Conservation (phyloP, 2,888 invertebrate species). For the Drosophila antonietae region DNA sequence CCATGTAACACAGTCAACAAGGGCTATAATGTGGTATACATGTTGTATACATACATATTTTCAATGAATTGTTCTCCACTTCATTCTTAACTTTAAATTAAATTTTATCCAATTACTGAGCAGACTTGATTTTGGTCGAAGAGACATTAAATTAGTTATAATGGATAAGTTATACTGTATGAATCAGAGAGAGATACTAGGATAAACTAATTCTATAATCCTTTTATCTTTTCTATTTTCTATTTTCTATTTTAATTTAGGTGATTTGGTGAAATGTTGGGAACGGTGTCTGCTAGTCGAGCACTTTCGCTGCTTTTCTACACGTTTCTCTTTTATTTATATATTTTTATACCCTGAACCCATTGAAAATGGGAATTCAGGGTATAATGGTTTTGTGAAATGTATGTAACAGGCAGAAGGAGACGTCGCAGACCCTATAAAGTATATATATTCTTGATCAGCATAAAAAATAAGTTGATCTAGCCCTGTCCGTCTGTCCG, state of each 20-base stretch:
- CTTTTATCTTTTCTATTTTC: not conserved
- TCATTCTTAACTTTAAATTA: too few species aligned
- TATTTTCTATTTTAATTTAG: not conserved
- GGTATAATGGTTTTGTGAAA: too few species aligned
- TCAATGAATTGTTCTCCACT: not conserved
- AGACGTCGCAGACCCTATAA: too few species aligned
- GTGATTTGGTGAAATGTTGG: not conserved
- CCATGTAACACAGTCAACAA: not conserved
- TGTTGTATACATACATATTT: not conserved
- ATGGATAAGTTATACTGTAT: not conserved
- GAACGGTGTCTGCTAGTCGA: conserved; percentile 2
- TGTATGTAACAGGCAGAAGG: too few species aligned
- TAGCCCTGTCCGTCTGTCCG: too few species aligned
- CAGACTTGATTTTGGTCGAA: not conserved
- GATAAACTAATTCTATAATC: not conserved
- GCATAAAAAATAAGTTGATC: too few species aligned
- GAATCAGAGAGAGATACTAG: not conserved
- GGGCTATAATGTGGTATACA: not conserved
- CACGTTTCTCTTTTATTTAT: not conserved
- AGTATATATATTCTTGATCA: too few species aligned
- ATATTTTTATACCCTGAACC: too few species aligned
- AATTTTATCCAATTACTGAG: not conserved
- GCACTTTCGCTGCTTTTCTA: not conserved
- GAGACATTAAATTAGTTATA: not conserved
- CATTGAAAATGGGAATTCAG: too few species aligned